Base-by-base conservation (phyloP, 2,888 invertebrate genomes). In the Coremacera marginata region DNA sequence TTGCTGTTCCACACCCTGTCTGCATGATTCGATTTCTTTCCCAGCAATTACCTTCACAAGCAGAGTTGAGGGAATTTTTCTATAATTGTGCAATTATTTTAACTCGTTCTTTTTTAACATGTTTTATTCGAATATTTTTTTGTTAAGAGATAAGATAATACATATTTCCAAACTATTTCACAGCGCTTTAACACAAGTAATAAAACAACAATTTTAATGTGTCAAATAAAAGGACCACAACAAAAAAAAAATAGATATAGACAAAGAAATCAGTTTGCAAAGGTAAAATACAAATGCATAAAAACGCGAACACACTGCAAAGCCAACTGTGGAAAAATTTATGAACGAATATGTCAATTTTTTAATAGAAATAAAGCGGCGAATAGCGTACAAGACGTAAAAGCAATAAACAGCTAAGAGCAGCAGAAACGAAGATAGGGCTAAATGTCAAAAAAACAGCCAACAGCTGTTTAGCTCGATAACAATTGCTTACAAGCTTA, bases 231-330 rank as follows among this genome's bases (percentile, higher is more conserved):
- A 44, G 44, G 44, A 44, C 44, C 44, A 44, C 44, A 44, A 44
- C 44, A 44, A 37, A 37, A 7, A 3, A 44, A 11, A 44, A 44
- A n/a, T n/a, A 14, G 9, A 60, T 27, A 14, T 11, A 16, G 27
- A 25, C 1, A 27, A 62, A 60, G 4, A 25, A 22, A 14, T 1
- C 9, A 8, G 11, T 5, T 16, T 16, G 27, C 16, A 2, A 62
- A 62, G 16, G 7, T 16, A 11, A 22, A 22, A 31, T 2, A 16
- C 1, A 22, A 22, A 14, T 27, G 16, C 14, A 14, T 16, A 14
- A 62, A 62, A 27, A 62, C 60, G 2, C 60, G 60, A 22, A 25
- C 16, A 62, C 60, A 31, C 27, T 62, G 60, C 60, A 62, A 62
- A 27, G 44, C 14, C 25, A 62, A 62, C 60, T 62, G 14, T 27